phyloP scores from a whole-genome alignment of 2,113 vertebrate genomes.

The Psittacara wagleri region DNA sequence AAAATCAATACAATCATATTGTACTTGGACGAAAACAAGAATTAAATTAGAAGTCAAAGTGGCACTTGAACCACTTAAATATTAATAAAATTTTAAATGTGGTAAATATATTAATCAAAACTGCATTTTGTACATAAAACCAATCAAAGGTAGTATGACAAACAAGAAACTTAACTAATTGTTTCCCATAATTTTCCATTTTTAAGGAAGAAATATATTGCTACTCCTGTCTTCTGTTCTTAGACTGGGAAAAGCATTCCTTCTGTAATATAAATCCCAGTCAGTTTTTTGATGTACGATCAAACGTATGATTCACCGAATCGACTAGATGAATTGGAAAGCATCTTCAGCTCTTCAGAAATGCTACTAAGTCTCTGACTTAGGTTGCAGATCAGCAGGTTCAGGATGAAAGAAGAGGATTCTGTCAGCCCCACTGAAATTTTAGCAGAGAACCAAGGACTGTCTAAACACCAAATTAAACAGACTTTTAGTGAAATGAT shows the following conservation, averaged over 20 bases:
- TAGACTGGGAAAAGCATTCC: neutral
- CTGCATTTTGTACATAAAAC: neutral
- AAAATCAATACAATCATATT: neutral
- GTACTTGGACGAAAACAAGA: neutral
- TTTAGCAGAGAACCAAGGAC: neutral
- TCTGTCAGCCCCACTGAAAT: neutral
- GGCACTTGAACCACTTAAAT: neutral
- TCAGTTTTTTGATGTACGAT: neutral
- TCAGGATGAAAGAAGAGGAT: neutral
- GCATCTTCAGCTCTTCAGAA: neutral
- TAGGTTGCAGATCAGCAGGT: neutral
- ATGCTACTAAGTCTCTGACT: neutral
- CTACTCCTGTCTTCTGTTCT: neutral
- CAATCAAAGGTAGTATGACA: neutral
- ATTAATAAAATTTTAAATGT: neutral
- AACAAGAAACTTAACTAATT: neutral
- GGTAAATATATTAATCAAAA: neutral
- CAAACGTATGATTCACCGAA: neutral
- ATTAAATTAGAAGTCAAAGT: neutral
- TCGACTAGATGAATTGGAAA: neutral
- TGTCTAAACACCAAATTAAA: neutral
- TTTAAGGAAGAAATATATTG: neutral
- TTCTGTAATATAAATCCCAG: neutral
- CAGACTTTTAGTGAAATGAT: neutral
- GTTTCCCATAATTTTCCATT: neutral